Conservation (phyloP, 2,888 invertebrate genomes). For the Rotaria socialis region DNA sequence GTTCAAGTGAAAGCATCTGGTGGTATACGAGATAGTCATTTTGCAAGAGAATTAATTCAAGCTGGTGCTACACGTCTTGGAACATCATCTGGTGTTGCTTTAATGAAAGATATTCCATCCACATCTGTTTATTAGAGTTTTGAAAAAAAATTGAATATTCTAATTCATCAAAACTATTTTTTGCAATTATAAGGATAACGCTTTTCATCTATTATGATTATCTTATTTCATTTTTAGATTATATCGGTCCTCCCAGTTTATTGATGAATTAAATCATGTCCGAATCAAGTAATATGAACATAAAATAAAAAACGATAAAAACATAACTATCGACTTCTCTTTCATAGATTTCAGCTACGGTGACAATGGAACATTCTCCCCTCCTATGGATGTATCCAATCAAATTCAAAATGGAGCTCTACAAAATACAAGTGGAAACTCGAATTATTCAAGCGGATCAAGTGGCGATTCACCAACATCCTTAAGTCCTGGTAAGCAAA, state of each 20-base stretch:
- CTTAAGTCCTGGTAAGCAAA: neutral
- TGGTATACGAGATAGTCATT: constrained; percentile 10
- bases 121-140: neutral
- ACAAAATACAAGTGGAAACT: neutral
- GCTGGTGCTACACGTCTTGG: constrained; percentile 33
- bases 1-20: constrained; percentile 35
- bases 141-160: too few species aligned
- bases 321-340: neutral
- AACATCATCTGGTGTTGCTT: neutral
- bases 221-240: neutral
- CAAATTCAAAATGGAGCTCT: constrained; percentile 6
- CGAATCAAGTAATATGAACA: neutral
- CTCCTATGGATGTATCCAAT: neutral
- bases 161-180: too few species aligned
- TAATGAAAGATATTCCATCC: neutral
- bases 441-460: constrained; percentile 28
- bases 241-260: neutral
- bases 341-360: constrained; percentile 8
- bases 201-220: neutral
- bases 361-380: neutral
- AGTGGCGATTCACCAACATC: constrained; percentile 25
- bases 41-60: constrained; percentile 16
- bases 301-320: too few species aligned
- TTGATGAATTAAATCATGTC: neutral
- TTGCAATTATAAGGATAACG: neutral